phyloP scores from a whole-genome alignment of 2,113 vertebrate species.

The Varanus salvator region DNA sequence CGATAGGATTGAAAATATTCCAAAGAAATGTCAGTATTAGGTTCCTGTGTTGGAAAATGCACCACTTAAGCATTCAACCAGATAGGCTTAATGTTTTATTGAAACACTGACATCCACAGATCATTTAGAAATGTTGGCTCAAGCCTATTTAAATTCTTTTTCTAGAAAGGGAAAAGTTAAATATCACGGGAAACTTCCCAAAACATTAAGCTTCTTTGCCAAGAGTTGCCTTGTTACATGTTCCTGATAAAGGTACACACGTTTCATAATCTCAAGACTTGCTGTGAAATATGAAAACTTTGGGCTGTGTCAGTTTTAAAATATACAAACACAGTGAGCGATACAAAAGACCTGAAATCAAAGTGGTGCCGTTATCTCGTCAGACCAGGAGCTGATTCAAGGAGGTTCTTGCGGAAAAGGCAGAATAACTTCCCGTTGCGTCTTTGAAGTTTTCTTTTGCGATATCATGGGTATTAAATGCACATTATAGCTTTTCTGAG shows the following conservation, averaged over 20 bases:
- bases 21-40: not conserved
- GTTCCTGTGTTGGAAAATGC: not conserved
- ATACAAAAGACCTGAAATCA: constrained; percentile 74
- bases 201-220: not conserved
- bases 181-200: constrained; percentile 41
- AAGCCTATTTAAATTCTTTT: constrained; percentile 30
- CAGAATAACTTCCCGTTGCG: constrained; percentile 70
- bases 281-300: constrained; percentile 56
- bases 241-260: constrained; percentile 26
- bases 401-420: constrained; percentile 58
- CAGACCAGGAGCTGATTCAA: constrained; percentile 71
- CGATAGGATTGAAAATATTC: not conserved
- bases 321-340: constrained; percentile 60
- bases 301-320: constrained; percentile 66
- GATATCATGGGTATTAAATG: constrained; percentile 69
- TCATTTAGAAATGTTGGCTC: not conserved
- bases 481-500: constrained; percentile 57
- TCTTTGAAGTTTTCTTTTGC: constrained; percentile 76
- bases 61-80: rapidly evolving
- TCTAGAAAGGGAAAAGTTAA: constrained; percentile 29
- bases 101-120: not conserved
- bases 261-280: constrained; percentile 39
- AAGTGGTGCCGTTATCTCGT: constrained; percentile 73
- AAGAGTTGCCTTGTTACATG: not conserved
- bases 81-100: not conserved